These are phyloP conservation scores for Eristalis pertinax DNA, from an alignment of 2,888 invertebrate genomes.

Conservation along the genomic window DNA sequence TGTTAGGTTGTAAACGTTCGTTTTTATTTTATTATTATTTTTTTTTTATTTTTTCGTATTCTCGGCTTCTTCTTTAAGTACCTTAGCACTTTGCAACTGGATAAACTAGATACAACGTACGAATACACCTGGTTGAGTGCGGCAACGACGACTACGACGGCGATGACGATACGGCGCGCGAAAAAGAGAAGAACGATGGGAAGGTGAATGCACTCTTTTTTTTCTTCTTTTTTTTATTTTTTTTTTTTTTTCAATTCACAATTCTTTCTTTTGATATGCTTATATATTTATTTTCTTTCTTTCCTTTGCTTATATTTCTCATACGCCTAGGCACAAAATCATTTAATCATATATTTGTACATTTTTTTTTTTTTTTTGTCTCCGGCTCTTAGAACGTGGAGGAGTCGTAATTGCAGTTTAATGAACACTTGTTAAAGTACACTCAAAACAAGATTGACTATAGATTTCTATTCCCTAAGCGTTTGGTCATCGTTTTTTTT, in stretches of 20 bases:
- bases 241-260: constrained; percentile 57
- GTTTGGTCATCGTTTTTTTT: not conserved
- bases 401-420: not conserved
- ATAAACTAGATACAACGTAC: constrained; percentile 66
- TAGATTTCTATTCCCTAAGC: constrained; percentile 22
- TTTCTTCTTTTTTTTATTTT: constrained; percentile 24
- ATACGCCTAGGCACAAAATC: constrained; percentile 26
- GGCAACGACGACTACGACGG: constrained; percentile 43
- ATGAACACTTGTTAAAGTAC: not conserved
- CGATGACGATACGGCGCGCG: constrained; percentile 60
- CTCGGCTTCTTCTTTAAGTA: constrained; percentile 24
- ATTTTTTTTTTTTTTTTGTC: not conserved
- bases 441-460: not conserved
- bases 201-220: constrained; percentile 72
- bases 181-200: constrained; percentile 70
- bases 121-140: constrained; percentile 65
- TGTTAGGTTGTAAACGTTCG: constrained; percentile 11
- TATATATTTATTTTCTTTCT: constrained; percentile 3
- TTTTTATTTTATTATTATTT: not conserved
- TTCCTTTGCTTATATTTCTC: constrained; percentile 33
- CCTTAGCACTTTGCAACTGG: constrained; percentile 67
- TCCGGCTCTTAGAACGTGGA: constrained; percentile 2
- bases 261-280: constrained; percentile 22
- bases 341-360: constrained; percentile 16
- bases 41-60: not conserved